Base-by-base conservation (phyloP, 2,888 invertebrate genomes). In the Drosophila cyrtoloma region DNA sequence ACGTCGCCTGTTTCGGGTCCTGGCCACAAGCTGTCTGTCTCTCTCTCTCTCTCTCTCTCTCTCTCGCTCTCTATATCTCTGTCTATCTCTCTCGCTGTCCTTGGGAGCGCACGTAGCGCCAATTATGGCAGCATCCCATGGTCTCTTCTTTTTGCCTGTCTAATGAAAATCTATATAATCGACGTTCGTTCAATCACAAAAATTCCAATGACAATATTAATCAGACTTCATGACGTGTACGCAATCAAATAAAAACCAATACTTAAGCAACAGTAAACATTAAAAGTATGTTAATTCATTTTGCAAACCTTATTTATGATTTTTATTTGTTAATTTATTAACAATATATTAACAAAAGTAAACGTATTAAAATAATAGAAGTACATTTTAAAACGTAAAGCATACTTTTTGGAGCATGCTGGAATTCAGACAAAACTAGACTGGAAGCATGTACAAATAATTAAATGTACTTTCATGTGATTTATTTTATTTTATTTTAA, bases 131-230 rank as follows among this genome's bases (percentile, higher is more conserved):
- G 53, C 58, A 30, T 65, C 47, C 53, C 51, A 51, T 32, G 26
- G 39, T 3, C 53, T 39, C 9, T 37, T 28, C 14, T 33, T 32
- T 14, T 53, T 26, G 19, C 50, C 10, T 52, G 60, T 28, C 70
- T 71, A 70, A 72, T 75, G 61, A 63, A 70, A 76, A 71, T 72
- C 47, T 71, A 63, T 57, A 65, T 64, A 66, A 69, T 80, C 70
- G 62, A 68, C 72, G 30, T 56, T 37, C 51, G 59, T 63, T 69
- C 60, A 71, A 71, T 72, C 67, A 65, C 28, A n/a, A 47, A 28
- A 62, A 63, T 68, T 58, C 28, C 59, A 70, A 62, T 30, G 44
- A 7, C 47, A 67, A 71, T 69, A 69, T 66, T 73, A 47, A 58
- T 30, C 30, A 58, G 32, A 16, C 37, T 60, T 53, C 14, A 12